Percentiles rank a stretch among this genome's conserved stretches.
These are phyloP conservation scores for Tetheella fluctuosa DNA, from an alignment of 2,888 invertebrate species.

Conservation along the genomic window DNA sequence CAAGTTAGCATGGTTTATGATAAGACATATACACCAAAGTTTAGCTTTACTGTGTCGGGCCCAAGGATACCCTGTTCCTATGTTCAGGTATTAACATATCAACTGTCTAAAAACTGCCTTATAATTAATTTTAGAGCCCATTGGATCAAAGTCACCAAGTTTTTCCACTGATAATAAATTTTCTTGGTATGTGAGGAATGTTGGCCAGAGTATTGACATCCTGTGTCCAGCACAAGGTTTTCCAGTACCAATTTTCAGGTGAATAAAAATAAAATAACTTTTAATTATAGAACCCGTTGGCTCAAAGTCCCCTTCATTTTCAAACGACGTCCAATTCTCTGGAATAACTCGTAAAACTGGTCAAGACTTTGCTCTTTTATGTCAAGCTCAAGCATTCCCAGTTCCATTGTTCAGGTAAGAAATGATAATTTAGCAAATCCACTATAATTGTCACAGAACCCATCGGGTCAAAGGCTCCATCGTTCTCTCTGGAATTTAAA, in stretches of 20 bases:
- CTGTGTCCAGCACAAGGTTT: constrained; percentile 86
- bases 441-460: constrained; percentile 78
- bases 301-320: constrained; percentile 89
- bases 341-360: constrained; percentile 86
- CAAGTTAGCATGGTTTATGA: constrained; percentile 83
- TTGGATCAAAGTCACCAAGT: constrained; percentile 85
- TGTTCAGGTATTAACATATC: constrained; percentile 81
- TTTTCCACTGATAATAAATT: constrained; percentile 85
- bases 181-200: constrained; percentile 83
- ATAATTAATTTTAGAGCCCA: constrained; percentile 79
- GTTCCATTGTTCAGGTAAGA: constrained; percentile 84
- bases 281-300: constrained; percentile 86
- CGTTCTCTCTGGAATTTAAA: constrained; percentile 83
- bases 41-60: constrained; percentile 84
- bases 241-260: constrained; percentile 89
- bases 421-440: constrained; percentile 19
- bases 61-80: constrained; percentile 88
- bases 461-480: constrained; percentile 85
- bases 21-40: constrained; percentile 68
- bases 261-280: constrained; percentile 60
- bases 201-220: constrained; percentile 83
- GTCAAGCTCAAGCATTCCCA: constrained; percentile 91
- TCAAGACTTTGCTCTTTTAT: constrained; percentile 87
- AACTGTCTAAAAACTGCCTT: constrained; percentile 27
- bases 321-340: constrained; percentile 87